Conservation (phyloP, 2,113 vertebrate species). For the Apteryx owenii region DNA sequence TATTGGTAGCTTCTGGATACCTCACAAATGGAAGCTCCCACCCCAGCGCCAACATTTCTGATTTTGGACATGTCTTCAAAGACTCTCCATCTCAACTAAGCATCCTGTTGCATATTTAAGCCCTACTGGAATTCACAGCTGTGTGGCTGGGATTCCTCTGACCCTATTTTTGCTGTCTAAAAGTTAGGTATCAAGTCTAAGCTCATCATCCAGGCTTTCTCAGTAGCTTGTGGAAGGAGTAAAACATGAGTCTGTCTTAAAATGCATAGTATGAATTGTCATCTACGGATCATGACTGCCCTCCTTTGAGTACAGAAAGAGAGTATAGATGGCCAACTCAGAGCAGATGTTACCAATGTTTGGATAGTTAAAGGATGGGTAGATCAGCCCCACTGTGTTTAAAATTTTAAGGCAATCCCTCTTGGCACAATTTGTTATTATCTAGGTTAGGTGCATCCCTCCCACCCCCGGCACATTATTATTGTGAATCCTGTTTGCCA, state of each 20-base stretch:
- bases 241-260: background rate
- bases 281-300: background rate
- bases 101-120: background rate
- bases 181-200: background rate
- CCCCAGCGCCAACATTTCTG: background rate
- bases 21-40: background rate
- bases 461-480: background rate
- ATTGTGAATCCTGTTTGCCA: background rate
- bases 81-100: background rate
- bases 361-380: background rate
- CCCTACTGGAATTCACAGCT: background rate
- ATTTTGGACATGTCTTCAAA: background rate
- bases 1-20: background rate
- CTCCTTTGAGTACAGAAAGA: background rate
- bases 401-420: background rate
- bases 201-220: background rate
- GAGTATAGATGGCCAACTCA: background rate
- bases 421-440: background rate
- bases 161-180: background rate
- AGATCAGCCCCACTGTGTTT: background rate
- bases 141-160: background rate
- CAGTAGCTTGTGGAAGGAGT: background rate
- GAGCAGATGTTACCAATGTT: background rate
- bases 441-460: conserved; percentile 2
- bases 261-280: background rate